phyloP scores from a whole-genome alignment of 2,888 invertebrate species.

The Caenorhabditis sp. region DNA sequence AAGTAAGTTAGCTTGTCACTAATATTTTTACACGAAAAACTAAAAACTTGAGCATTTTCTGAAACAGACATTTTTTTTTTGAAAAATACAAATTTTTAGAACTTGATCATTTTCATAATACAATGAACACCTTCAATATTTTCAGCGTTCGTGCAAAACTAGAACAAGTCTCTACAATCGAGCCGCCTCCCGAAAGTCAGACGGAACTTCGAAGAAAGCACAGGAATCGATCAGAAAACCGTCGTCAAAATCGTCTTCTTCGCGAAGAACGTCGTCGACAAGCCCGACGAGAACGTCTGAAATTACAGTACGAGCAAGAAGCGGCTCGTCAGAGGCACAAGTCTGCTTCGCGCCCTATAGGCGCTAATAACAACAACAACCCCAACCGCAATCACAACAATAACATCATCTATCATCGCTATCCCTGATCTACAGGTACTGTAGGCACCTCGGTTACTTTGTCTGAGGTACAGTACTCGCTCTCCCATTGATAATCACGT shows the following conservation, averaged over 20 bases:
- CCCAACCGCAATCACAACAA: not conserved
- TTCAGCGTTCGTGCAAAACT: constrained; percentile 37
- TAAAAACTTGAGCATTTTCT: no score
- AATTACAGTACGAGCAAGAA: not conserved
- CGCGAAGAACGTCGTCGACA: constrained; percentile 35
- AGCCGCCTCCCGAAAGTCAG: not conserved
- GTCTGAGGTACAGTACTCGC: not conserved
- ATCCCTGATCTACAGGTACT: not conserved
- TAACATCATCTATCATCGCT: not conserved
- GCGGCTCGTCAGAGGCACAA: constrained; percentile 9
- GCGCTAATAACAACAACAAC: no score
- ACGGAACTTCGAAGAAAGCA: not conserved
- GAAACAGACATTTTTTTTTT: no score
- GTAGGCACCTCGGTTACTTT: not conserved
- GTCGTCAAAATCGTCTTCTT: constrained; percentile 21
- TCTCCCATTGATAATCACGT: not conserved
- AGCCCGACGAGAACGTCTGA: constrained; percentile 1
- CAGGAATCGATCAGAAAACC: constrained; percentile 3
- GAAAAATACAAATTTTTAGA: no score
- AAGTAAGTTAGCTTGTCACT: no score
- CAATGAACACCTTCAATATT: not conserved
- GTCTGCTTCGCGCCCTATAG: not conserved
- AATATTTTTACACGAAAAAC: no score
- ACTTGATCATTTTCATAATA: no score
- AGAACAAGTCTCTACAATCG: constrained; percentile 11